Base-by-base conservation (phyloP, 1,140 invertebrate species). In the Sarcophaga peregrina region DNA sequence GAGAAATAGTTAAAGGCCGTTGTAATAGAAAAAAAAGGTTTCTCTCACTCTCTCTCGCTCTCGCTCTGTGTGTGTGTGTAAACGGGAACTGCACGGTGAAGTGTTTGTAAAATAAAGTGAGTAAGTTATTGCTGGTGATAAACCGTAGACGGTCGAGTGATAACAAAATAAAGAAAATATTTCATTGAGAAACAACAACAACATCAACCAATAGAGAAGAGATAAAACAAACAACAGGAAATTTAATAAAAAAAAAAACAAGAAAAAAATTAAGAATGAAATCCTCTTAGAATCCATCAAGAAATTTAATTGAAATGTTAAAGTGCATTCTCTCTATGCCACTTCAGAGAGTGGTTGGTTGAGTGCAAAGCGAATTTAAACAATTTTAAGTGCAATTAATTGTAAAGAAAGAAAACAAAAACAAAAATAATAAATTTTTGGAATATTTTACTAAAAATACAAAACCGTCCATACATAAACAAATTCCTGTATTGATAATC, bases 161-260 rank as follows among this genome's bases (percentile, higher is more conserved):
- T 68, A 68, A 37, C 4, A 37, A 37, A 37, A 37, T 1, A 37
- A 68, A 68, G 62, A 20, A 17, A 68, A 68, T 25, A 68, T 20
- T 68, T 68, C 20, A 68, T 68, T 68, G 17, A 68, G 9, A 25
- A 68, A 52, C 0, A 13, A 52, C 1, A 52, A 52, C 8, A 52
- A 10, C 8, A 52, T 3, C 5, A 68, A 68, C 62, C n/a, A 68
- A 68, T 20, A 68, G 13, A 58, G 62, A 68, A 68, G 13, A 58
- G 62, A 68, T 68, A 68, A 68, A 68, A 37, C 25, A 10, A 20
- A 68, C 62, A 68, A 68, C 62, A 68, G 62, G 62, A 68, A 68
- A 68, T 68, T 68, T 68, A 68, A 68, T 68, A 68, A 68, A 37
- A 37, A 37, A 37, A 37, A 37, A 37, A 37, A 2, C 25, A 2